phyloP scores from a whole-genome alignment of 1,140 invertebrate genomes.

The Luehdorfia chinensis region DNA sequence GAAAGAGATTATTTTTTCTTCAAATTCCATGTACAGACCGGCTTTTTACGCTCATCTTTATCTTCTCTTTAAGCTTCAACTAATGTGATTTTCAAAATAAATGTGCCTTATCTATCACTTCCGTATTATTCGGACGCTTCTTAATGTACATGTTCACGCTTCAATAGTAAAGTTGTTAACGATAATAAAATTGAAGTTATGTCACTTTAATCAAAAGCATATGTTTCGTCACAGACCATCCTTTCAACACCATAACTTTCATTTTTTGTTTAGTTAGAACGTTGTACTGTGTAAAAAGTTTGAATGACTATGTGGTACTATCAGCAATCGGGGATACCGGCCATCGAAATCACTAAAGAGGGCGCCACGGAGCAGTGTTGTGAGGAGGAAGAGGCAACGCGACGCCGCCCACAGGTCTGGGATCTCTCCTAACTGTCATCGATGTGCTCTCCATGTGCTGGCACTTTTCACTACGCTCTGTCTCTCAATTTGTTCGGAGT shows the following conservation, averaged over 20 bases:
- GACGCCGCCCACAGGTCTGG: slow-evolving; percentile 75
- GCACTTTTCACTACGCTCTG: slow-evolving; percentile 69
- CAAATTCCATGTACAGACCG: slow-evolving; percentile 42
- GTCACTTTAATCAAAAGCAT: slow-evolving; percentile 27
- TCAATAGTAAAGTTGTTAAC: slow-evolving; percentile 19
- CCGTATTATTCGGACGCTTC: slow-evolving; percentile 17
- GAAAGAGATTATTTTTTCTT: slow-evolving; percentile 36
- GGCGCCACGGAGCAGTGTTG: slow-evolving; percentile 72
- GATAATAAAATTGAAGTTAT: too few relatives aligned
- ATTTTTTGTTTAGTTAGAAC: slow-evolving; percentile 47
- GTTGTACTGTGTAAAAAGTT: slow-evolving; percentile 51
- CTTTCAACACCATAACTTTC: slow-evolving; percentile 37
- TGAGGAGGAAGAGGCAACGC: slow-evolving; percentile 76
- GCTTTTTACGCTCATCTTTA: slow-evolving; percentile 49
- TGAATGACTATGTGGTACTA: slow-evolving; percentile 69
- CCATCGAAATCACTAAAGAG: slow-evolving; percentile 93
- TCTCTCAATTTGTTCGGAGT: slow-evolving; percentile 62
- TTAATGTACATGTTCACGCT: slow-evolving; percentile 25
- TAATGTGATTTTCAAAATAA: slow-evolving; percentile 13
- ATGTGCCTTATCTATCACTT: slow-evolving; percentile 17
- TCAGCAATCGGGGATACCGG: slow-evolving; percentile 76
- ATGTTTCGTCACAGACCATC: slow-evolving; percentile 21
- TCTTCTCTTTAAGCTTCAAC: slow-evolving; percentile 16
- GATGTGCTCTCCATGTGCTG: slow-evolving; percentile 73
- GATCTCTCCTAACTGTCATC: slow-evolving; percentile 68